These are phyloP conservation scores for Ciconia nigra DNA, from an alignment of 2,797 vertebrate species.

Conservation along the genomic window DNA sequence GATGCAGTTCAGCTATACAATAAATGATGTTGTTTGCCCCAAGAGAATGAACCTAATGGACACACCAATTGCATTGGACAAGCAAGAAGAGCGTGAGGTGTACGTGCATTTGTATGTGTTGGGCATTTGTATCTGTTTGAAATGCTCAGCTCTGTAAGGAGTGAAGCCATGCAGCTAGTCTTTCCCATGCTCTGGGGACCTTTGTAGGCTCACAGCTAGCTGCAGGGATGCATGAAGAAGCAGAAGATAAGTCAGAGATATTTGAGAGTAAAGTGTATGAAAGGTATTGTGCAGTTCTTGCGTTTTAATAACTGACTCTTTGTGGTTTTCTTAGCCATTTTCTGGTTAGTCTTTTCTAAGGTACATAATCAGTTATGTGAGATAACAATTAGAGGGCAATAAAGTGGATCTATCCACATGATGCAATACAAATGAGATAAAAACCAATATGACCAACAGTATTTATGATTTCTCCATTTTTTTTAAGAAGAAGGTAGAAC, in stretches of 20 bases:
- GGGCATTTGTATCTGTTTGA: neutral
- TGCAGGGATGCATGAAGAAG: neutral
- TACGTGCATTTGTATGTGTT: neutral
- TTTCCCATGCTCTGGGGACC: neutral
- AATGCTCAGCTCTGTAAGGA: neutral
- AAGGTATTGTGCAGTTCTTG: neutral
- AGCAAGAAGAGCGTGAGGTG: neutral
- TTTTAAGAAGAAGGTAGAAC: neutral
- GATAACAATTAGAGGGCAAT: neutral
- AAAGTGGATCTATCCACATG: neutral
- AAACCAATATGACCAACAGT: neutral
- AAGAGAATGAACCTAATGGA: neutral
- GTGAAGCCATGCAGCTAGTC: neutral
- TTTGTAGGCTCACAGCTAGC: neutral
- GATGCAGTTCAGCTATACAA: neutral
- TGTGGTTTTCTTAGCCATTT: neutral
- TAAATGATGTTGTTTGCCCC: neutral
- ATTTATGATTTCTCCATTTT: accelerated
- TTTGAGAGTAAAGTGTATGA: neutral
- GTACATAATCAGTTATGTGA: neutral
- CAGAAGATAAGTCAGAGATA: neutral
- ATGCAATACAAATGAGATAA: neutral
- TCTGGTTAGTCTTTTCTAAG: neutral
- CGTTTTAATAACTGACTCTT: neutral
- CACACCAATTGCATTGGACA: neutral